Conservation (phyloP, 1,140 invertebrate genomes). For the Maniola jurtina region DNA sequence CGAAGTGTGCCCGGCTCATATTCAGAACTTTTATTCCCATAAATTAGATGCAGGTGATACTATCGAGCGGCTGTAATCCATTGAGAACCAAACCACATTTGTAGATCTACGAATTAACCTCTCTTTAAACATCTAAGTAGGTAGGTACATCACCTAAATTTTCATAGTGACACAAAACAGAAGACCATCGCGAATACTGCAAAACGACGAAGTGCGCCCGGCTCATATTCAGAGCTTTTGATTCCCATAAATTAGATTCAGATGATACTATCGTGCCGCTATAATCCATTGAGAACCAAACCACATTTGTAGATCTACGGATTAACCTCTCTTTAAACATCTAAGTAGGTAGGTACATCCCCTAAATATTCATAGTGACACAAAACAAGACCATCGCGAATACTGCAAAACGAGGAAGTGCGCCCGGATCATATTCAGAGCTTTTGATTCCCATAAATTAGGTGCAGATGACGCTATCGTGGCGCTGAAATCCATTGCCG, state of each 20-base stretch:
- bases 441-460: slow-evolving; percentile 49
- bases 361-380: background rate
- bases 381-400: background rate
- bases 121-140: too few species aligned
- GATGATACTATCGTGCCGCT: slow-evolving; percentile 44
- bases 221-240: slow-evolving; percentile 32
- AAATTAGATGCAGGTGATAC: slow-evolving; percentile 55
- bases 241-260: slow-evolving; percentile 52
- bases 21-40: slow-evolving; percentile 35
- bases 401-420: slow-evolving; percentile 22
- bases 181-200: background rate
- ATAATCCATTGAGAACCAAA: slow-evolving; percentile 35
- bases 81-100: too few species aligned
- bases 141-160: background rate
- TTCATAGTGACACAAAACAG: background rate
- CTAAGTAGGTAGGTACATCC: too few species aligned
- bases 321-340: too few species aligned
- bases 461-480: slow-evolving; percentile 46
- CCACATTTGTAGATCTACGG: too few species aligned
- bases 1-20: slow-evolving; percentile 30
- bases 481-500: slow-evolving; percentile 37
- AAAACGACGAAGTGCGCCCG: slow-evolving; percentile 24
- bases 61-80: slow-evolving; percentile 39
- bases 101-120: too few species aligned
- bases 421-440: slow-evolving; percentile 27